Percentiles rank a stretch among this genome's conserved stretches.
Evolutionary conservation across 2,888 invertebrate species (phyloP).

Genomic region (Rhagium mordax): DNA sequence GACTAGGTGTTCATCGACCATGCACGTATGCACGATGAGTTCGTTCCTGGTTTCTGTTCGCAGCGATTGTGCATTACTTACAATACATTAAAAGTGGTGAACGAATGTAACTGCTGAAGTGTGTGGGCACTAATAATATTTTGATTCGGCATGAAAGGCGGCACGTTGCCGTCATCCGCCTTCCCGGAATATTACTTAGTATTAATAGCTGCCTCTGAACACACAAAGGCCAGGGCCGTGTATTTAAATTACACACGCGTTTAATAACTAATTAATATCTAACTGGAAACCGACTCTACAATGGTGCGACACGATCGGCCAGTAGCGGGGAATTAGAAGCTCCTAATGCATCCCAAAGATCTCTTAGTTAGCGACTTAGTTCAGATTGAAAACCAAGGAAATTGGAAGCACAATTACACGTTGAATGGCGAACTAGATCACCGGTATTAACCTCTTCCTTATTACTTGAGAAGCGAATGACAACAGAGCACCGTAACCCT

Average conservation of each 20-base stretch:
- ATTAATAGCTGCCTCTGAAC: background rate
- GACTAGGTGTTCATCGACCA: background rate
- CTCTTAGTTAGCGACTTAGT: background rate
- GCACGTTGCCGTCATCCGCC: conserved; percentile 26
- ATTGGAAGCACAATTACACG: too few species aligned
- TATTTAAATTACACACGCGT: conserved; percentile 37
- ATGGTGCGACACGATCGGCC: background rate
- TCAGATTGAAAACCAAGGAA: background rate
- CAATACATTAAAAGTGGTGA: conserved; percentile 7
- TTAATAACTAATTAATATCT: conserved; percentile 48
- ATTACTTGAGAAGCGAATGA: too few species aligned
- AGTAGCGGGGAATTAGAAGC: background rate
- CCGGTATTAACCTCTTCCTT: too few species aligned
- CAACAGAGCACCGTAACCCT: too few species aligned
- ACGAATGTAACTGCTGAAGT: background rate
- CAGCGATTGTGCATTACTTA: background rate
- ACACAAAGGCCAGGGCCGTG: background rate
- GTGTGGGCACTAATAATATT: conserved; percentile 7
- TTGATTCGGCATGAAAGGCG: conserved; percentile 14
- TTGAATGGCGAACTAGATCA: too few species aligned
- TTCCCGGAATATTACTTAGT: conserved; percentile 8
- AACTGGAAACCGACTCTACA: conserved; percentile 33
- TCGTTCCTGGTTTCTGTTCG: background rate
- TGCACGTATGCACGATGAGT: background rate
- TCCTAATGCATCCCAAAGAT: too few species aligned